Conservation (phyloP, 2,888 invertebrate genomes). For the Melanotus villosus region DNA sequence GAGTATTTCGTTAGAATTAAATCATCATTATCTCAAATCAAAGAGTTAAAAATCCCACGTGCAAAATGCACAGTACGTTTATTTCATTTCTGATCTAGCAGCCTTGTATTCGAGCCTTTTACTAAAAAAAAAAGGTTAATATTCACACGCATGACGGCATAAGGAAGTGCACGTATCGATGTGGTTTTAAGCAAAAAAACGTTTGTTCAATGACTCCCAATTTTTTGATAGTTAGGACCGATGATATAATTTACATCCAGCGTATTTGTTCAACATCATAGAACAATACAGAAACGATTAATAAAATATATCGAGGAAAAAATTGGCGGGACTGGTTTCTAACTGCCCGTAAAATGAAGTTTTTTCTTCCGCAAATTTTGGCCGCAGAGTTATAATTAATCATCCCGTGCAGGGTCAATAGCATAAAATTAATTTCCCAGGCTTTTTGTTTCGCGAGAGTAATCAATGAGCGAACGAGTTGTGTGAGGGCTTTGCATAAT, state of each 20-base stretch:
- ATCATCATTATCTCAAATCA: too few species aligned
- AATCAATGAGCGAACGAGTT: background rate
- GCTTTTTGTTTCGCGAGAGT: background rate
- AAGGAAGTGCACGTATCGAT: slow-evolving; percentile 7
- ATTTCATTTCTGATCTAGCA: background rate
- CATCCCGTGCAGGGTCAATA: slow-evolving; percentile 16
- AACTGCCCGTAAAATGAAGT: slow-evolving; percentile 7
- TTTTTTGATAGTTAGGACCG: background rate
- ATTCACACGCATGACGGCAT: slow-evolving; percentile 13
- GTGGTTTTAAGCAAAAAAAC: background rate
- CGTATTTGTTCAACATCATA: background rate
- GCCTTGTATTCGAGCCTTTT: slow-evolving; percentile 9
- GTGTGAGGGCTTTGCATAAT: background rate
- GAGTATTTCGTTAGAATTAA: too few species aligned
- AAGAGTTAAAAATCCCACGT: slow-evolving; percentile 6
- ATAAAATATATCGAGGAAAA: slow-evolving; percentile 2
- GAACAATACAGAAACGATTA: slow-evolving; percentile 9
- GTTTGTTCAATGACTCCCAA: background rate
- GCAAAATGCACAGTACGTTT: too few species aligned
- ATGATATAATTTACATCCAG: slow-evolving; percentile 1
- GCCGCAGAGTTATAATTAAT: slow-evolving; percentile 5
- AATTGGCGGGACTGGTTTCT: too few species aligned
- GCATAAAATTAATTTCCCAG: slow-evolving; percentile 18
- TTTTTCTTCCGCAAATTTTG: slow-evolving; percentile 18
- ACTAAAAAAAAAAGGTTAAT: background rate